phyloP scores from a whole-genome alignment of 2,888 invertebrate species.

The Drosophila falleni region DNA sequence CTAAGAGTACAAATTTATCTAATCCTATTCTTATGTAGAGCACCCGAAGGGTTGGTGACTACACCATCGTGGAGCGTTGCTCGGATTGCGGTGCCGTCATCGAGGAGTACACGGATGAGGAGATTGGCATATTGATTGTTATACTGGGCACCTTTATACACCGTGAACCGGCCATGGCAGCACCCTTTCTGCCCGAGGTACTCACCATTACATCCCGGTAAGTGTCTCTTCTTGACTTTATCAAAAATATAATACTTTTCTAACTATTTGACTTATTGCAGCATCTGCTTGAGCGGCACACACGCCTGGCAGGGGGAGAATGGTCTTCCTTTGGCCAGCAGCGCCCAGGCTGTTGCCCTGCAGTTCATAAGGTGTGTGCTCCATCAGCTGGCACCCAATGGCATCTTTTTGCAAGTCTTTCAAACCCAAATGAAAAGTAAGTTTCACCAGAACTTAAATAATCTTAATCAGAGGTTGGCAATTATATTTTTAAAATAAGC shows the following conservation, averaged over 20 bases:
- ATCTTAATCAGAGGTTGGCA: too few relatives aligned
- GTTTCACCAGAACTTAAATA: slow-evolving; percentile 7
- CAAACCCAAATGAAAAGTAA: slow-evolving; percentile 94
- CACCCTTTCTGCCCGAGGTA: slow-evolving; percentile 96
- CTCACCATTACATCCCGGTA: slow-evolving; percentile 95
- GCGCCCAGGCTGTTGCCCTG: slow-evolving; percentile 97
- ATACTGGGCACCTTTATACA: slow-evolving; percentile 98
- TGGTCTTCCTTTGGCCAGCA: slow-evolving; percentile 95
- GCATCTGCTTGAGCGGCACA: slow-evolving; percentile 88
- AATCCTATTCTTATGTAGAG: slow-evolving; percentile 85
- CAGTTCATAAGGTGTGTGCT: slow-evolving; percentile 98
- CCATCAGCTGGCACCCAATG: slow-evolving; percentile 98
- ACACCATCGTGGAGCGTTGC: slow-evolving; percentile 89
- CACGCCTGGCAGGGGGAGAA: slow-evolving; percentile 96
- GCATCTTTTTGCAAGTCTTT: slow-evolving; percentile 98
- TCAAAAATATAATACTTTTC: too few relatives aligned
- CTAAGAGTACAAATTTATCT: background rate
- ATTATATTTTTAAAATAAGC: too few relatives aligned
- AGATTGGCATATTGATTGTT: slow-evolving; percentile 96
- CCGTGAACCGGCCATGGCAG: slow-evolving; percentile 97
- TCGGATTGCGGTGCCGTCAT: slow-evolving; percentile 95
- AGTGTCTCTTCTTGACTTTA: background rate
- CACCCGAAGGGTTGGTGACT: slow-evolving; percentile 89
- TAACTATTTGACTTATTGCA: slow-evolving; percentile 6
- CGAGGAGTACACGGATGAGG: slow-evolving; percentile 98